phyloP scores from a whole-genome alignment of 2,888 invertebrate species.

The Morpho achilles region DNA sequence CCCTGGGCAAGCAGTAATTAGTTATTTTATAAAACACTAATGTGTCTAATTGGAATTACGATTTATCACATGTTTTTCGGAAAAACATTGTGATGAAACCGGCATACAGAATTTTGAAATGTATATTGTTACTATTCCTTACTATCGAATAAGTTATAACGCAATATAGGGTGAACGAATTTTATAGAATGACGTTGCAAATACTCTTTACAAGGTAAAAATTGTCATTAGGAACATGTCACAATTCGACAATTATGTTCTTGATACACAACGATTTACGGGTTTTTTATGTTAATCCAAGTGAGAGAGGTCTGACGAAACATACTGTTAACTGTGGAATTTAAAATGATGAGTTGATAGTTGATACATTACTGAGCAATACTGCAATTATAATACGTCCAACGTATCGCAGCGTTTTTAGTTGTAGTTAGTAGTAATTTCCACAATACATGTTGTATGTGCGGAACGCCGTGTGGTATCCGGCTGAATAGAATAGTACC shows the following conservation, averaged over 20 bases:
- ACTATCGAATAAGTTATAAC: no score
- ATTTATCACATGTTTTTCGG: not conserved
- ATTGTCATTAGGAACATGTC: conserved; percentile 1
- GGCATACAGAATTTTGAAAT: not conserved
- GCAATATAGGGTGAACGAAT: no score
- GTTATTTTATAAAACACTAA: no score
- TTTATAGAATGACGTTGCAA: no score
- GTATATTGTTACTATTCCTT: no score
- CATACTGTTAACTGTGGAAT: not conserved
- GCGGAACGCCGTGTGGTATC: no score
- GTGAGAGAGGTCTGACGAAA: conserved; percentile 4
- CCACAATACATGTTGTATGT: no score
- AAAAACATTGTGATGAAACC: no score
- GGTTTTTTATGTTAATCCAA: not conserved
- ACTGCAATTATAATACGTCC: conserved; percentile 3
- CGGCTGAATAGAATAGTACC: no score
- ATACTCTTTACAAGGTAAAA: conserved; percentile 1
- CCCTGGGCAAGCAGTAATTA: no score
- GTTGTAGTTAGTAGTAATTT: no score
- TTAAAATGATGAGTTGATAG: not conserved
- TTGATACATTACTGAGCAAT: not conserved
- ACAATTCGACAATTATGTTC: not conserved
- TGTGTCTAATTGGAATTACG: not conserved
- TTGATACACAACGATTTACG: not conserved
- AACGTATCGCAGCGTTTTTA: no score